Base-by-base conservation (phyloP, 2,888 invertebrate genomes). In the Gortyna flavago region DNA sequence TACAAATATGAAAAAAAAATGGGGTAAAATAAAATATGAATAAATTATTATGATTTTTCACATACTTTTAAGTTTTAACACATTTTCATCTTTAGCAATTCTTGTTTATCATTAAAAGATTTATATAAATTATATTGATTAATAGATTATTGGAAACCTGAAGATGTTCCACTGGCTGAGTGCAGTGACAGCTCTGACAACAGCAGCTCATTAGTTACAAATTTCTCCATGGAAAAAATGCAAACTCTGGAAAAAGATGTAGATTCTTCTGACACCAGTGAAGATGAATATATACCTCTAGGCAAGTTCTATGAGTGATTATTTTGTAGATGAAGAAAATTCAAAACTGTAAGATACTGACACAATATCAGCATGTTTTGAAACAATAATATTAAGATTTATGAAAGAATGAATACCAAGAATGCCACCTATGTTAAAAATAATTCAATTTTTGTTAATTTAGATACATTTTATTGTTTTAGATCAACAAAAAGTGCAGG, bases 201-300 rank as follows among this genome's bases (percentile, higher is more conserved):
- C 81, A 96, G 96, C 87, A 95, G 94, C 87, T 96, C 96, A 72
- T 89, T 96, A 80, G 93, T 93, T 57, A 95, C 95, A 72, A 96
- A 95, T 89, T 92, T 96, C 78, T 95, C 96, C 18, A 94, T 95
- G 87, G 95, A 95, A 86, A 96, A 95, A 91, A 92, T 95, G 86
- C 92, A 93, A 51, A 91, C 92, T 68, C 89, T 96, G 77, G 94
- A 95, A 77, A 94, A 94, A 90, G 94, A 95, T 88, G 92, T 94
- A 78, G 95, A 96, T 76, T 92, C 93, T 59, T 93, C 96, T 77
- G 96, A 96, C 85, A 95, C 96, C 70, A 96, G 96, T 94, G 96
- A 95, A 90, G 96, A 96, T 92, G 96, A 96, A 92, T 96, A 96
- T 87, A 96, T 96, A 88, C 96, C 96, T 77, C 88, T 93, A 91